Evolutionary conservation across 2,797 vertebrate species (phyloP), one percentile per base, ranked within the genome.

Genomic region (Chrosomus eos): DNA sequence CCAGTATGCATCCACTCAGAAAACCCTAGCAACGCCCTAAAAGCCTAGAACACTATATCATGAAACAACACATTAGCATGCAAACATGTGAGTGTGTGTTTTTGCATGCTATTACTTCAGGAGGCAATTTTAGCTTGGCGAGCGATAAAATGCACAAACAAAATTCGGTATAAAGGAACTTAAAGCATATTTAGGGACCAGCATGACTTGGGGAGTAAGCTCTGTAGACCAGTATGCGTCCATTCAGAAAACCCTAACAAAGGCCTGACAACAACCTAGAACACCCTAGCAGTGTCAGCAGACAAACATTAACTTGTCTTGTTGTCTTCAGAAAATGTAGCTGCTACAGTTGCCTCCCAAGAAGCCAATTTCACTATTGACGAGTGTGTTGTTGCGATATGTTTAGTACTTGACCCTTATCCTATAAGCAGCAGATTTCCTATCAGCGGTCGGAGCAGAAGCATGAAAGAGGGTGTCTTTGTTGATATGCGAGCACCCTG

Each of bases 401-500:
- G n/a, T 38, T n/a, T 48, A 33, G 38, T 73, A 48, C 28, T 31
- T 73, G 80, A 40, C 51, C 80, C 64, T 68, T 81, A 40, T 70
- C n/a, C 48, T 36, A 71, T 18, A 71, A 81, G 67, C 67, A 43
- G 23, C 43, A 83, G 62, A 68, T 55, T 76, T 83, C 45, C 55
- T 21, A 45, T 19, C 38, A 43, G 26, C 1, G 13, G 43, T 21
- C 11, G 1, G 58, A 64, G 55, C 16, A 31, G 60, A 31, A 28
- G 71, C 71, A 21, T 73, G 21, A 82, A 64, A 11, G 71, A 74
- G 8, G 40, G 58, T 89, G 88, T 83, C 72, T 70, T 81, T 74
- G 38, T 85, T 85, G 70, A 85, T 85, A 81, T 31, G 28, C 26
- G 11, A 75, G 71, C 36, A 77, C 66, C 45, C 51, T 82, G 66